Evolutionary conservation across 2,888 invertebrate species (phyloP), one percentile per base, ranked within the genome.

Genomic region (Bursaphelenchus okinawaensis): DNA sequence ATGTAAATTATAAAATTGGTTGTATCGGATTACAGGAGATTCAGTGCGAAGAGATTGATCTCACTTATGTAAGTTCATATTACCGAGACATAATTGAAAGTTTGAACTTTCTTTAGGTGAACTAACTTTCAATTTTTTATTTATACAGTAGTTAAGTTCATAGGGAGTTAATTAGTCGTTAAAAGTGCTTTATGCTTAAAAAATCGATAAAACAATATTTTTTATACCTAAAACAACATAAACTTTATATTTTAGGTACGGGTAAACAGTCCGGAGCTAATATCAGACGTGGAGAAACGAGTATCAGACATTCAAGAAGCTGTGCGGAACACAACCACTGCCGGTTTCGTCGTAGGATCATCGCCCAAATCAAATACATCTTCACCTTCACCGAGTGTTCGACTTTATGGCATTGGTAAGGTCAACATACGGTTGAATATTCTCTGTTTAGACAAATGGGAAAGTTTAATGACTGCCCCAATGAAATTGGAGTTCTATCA

Each of bases 11-110:
- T 85, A 91, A 93, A 23, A 91, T 96, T 76, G 94, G 95, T 59
- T 92, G 93, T 0, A 88, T 98, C 62, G 94, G 95, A 72, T 91
- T 93, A 83, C 90, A 91, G 75, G 98, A 98, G 85, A 91, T 95
- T 40, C 92, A 94, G 85, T 98, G 96, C 86, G 92, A 96, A 85
- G 93, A 93, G 83, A 90, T 98, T 79, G 95, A 96, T 85, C 90
- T 95, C 83, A 95, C 95, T 7, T 96, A 96, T 85, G 95, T 88
- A 62, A 51, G 66, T 68, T 27, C 19, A 19, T 4, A 4, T 27
- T 4, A 4, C 19, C 27, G 19, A 19, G 54, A 7, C 8, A 19
- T 52, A n/a, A n/a, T n/a, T n/a, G n/a, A n/a, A n/a, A n/a, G n/a
- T n/a, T n/a, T 40, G 3, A 40, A 1, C 6, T 40, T 40, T 40